phyloP scores from a whole-genome alignment of 2,797 vertebrate genomes.

The Lacerta bilineata region DNA sequence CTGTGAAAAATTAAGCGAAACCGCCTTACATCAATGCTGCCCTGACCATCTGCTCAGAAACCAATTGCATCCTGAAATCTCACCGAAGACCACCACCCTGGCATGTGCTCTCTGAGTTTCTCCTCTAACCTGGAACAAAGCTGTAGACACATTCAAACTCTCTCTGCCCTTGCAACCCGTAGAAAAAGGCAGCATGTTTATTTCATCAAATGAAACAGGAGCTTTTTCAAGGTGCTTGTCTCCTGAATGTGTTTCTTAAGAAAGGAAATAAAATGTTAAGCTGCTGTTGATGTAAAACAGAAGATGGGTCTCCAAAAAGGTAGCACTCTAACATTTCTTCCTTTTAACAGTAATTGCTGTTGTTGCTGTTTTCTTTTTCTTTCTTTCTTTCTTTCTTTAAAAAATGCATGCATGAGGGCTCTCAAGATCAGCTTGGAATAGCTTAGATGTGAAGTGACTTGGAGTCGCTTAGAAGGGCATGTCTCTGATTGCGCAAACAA shows the following conservation, averaged over 20 bases:
- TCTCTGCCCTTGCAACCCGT: no score
- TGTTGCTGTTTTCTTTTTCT: not conserved
- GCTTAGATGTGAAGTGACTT: not conserved
- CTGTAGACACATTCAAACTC: not conserved
- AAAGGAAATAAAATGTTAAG: not conserved
- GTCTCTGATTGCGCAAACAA: not conserved
- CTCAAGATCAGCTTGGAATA: not conserved
- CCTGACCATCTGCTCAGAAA: not conserved
- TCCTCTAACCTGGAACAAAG: not conserved
- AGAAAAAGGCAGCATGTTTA: not conserved
- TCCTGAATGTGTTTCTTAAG: not conserved
- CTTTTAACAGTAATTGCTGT: not conserved
- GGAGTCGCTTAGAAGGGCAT: not conserved
- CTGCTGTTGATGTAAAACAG: not conserved
- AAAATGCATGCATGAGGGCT: not conserved
- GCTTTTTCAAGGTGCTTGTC: not conserved
- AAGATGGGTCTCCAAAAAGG: no score
- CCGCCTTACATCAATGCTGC: not conserved
- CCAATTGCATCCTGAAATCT: not conserved
- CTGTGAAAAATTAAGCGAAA: not conserved
- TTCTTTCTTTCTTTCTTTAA: not conserved
- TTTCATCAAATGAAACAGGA: not conserved
- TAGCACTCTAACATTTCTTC: not conserved
- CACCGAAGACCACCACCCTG: not conserved
- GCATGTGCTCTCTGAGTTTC: not conserved